phyloP scores from a whole-genome alignment of 2,888 invertebrate genomes.

The Troglohyphantes excavatus region DNA sequence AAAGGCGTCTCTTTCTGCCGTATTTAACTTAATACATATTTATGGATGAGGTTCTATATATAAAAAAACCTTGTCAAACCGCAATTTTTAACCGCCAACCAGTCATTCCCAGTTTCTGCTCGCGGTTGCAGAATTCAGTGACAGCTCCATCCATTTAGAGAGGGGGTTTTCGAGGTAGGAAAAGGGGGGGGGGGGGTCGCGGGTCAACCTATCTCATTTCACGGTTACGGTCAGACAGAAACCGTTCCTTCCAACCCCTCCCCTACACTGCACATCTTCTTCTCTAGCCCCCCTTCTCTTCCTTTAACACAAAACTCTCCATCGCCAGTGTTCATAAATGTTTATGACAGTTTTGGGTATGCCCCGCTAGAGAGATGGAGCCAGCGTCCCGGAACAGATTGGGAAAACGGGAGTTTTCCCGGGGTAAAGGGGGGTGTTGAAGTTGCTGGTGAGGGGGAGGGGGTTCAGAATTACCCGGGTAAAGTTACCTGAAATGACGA shows the following conservation, averaged over 20 bases:
- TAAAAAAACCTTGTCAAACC: constrained; percentile 68
- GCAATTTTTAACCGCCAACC: constrained; percentile 39
- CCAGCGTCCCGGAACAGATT: constrained; percentile 78
- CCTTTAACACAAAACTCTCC: constrained; percentile 40
- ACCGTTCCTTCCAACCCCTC: constrained; percentile 36
- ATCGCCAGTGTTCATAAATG: constrained; percentile 76
- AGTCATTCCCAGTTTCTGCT: constrained; percentile 58
- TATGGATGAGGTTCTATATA: constrained; percentile 39
- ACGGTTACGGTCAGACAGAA: constrained; percentile 77
- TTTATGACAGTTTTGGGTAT: constrained; percentile 78
- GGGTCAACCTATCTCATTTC: constrained; percentile 79
- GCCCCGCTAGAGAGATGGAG: constrained; percentile 74
- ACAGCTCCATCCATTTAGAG: constrained; percentile 74
- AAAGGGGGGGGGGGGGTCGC: constrained; percentile 46
- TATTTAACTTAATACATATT: constrained; percentile 78
- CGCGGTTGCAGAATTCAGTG: constrained; percentile 57
- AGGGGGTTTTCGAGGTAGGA: not conserved
- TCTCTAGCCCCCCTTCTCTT: not conserved
- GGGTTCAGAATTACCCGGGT: constrained; percentile 71
- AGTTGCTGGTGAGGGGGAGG: not conserved
- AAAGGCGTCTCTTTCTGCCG: constrained; percentile 15
- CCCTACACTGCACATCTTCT: too few species aligned
- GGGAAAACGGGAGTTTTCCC: constrained; percentile 45
- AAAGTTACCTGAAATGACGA: constrained; percentile 78
- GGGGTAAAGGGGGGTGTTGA: not conserved